Evolutionary conservation across 2,113 vertebrate species (phyloP).

Genomic region (Smithornis capensis): DNA sequence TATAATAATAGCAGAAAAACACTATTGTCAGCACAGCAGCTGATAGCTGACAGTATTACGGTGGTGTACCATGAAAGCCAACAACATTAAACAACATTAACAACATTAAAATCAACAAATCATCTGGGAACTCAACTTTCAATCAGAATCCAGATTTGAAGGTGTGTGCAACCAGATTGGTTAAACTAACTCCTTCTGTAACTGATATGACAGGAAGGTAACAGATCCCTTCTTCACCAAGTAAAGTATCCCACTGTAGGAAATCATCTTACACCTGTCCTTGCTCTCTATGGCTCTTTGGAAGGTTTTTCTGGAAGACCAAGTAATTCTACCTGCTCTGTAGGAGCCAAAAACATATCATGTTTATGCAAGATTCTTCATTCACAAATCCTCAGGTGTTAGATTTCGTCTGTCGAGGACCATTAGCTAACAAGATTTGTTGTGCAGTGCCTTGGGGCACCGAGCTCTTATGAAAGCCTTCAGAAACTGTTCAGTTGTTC

Average conservation of each 20-base stretch:
- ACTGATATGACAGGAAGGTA: conserved; percentile 17
- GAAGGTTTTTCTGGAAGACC: conserved; percentile 47
- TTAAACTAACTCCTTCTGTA: conserved; percentile 9
- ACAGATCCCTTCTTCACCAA: neutral
- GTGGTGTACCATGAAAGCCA: neutral
- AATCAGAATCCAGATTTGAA: conserved; percentile 53
- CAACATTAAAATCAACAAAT: neutral
- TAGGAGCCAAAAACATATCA: conserved; percentile 1
- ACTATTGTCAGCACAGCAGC: neutral
- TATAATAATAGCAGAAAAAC: neutral
- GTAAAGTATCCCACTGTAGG: conserved; percentile 4
- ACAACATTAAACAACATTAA: no score
- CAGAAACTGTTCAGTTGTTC: neutral
- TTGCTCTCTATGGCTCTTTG: neutral
- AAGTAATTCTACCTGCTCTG: conserved; percentile 41
- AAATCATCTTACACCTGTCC: conserved; percentile 56
- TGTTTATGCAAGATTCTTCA: conserved; percentile 47
- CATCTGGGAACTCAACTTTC: neutral
- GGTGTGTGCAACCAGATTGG: conserved; percentile 28
- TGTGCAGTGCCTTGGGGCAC: neutral
- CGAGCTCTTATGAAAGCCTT: neutral
- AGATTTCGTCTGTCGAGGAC: neutral
- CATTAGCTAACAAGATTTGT: conserved; percentile 50
- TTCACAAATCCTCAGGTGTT: conserved; percentile 31
- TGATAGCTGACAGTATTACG: neutral